phyloP scores from a whole-genome alignment of 2,797 vertebrate species.

The Takifugu rubripes region DNA sequence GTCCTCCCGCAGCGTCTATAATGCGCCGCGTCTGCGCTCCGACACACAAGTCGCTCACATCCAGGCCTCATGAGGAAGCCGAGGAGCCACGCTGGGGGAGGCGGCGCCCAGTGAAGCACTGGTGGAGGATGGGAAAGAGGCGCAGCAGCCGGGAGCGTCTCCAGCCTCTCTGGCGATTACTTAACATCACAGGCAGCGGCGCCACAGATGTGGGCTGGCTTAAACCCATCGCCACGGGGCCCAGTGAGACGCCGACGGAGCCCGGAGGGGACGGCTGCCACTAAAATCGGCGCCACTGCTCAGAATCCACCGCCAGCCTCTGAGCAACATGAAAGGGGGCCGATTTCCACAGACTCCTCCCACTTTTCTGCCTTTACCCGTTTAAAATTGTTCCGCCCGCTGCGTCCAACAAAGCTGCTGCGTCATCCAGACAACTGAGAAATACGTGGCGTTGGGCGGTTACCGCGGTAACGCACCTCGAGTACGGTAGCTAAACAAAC shows the following conservation, averaged over 20 bases:
- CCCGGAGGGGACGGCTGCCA: constrained; percentile 42
- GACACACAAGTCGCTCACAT: constrained; percentile 34
- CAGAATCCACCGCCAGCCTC: constrained; percentile 50
- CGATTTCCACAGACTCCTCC: constrained; percentile 20
- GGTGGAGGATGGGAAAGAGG: constrained; percentile 16
- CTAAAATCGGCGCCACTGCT: constrained; percentile 45
- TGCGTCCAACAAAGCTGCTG: constrained; percentile 6
- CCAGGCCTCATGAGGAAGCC: constrained; percentile 23
- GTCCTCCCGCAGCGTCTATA: neutral
- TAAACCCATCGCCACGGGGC: constrained; percentile 63
- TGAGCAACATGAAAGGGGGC: constrained; percentile 49
- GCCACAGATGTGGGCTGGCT: constrained; percentile 60
- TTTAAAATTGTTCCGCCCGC: constrained; percentile 19
- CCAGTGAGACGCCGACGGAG: constrained; percentile 42
- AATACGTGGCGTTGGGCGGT: too few relatives aligned
- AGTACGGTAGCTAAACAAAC: too few relatives aligned
- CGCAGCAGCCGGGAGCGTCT: constrained; percentile 46
- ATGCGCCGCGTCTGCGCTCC: neutral
- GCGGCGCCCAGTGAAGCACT: constrained; percentile 32
- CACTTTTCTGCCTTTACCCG: constrained; percentile 16
- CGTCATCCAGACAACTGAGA: neutral
- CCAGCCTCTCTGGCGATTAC: constrained; percentile 59
- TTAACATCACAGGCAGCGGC: constrained; percentile 59
- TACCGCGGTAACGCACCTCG: too few relatives aligned
- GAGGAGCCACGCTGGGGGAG: constrained; percentile 15